Base-by-base conservation (phyloP, 2,797 vertebrate species). In the Paratrypauchen microcephalus region DNA sequence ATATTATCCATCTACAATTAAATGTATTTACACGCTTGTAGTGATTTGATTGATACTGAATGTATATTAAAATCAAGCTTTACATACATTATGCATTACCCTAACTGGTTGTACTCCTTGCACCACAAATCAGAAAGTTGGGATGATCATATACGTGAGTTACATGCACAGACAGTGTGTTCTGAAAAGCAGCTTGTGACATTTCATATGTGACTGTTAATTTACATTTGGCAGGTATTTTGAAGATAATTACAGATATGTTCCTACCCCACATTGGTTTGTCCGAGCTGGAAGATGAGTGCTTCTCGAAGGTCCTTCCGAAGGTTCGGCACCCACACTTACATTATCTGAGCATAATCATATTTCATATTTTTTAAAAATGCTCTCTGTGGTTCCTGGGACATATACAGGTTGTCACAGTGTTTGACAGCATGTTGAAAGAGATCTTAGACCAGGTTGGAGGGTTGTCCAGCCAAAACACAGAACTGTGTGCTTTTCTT, bases 241-340 rank as follows among this genome's bases (percentile, higher is more conserved):
- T 99, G 79, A 96, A 93, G 89, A 91, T 95, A 69, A 92, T 98
- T 65, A 94, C 93, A 62, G 94, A 95, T 78, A 93, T 93, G 94
- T 97, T 99, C 92, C 91, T 99, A 65, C 97, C 97, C 23, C 96
- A 98, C 76, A 92, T 99, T 68, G 88, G 83, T 77, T 80, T 95
- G 18, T 74, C 91, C 81, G 93, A 96, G 39, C 57, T 98, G 70
- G 97, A 99, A 76, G 80, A 90, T 23, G 87, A 87, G 21, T 96
- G 96, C 82, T 96, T 97, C 83, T 95, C 96, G 15, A 94, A 95
- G 90, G 88, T 96, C 50, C 82, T 98, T 60, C 97, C 97, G 69
- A 96, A 97, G 96, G 97, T 98, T 91, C 79, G 73, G 4, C 59
- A 32, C 39, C 2, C 32, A 41, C 28, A 16, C 60, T 41, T 1